Evolutionary conservation across 2,797 vertebrate genomes (phyloP).

Genomic region (Cynopterus sphinx): DNA sequence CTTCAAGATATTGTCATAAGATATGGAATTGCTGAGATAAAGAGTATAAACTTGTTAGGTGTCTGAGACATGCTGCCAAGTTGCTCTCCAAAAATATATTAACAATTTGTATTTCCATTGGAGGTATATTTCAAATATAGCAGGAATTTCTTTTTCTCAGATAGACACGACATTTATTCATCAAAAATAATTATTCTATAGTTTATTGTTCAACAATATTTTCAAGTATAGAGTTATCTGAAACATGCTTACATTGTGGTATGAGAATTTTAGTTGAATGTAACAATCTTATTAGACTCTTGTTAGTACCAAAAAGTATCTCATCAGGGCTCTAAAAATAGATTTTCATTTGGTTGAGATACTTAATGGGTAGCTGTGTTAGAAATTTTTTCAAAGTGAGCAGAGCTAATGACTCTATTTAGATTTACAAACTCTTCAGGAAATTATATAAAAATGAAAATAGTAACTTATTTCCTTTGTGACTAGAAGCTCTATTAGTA

Average conservation of each 20-base stretch:
- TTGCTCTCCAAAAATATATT: not conserved
- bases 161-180: not conserved
- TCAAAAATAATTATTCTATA: not conserved
- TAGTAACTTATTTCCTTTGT: not conserved
- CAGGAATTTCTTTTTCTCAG: not conserved
- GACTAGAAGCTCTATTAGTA: not conserved
- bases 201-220: not conserved
- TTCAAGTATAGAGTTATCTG: too few species aligned
- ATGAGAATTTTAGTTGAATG: not conserved
- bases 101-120: not conserved
- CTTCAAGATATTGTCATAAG: not conserved
- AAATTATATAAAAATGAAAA: not conserved
- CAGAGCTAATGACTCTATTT: not conserved
- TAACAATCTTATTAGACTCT: not conserved
- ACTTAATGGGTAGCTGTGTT: not conserved
- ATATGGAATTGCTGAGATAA: not conserved
- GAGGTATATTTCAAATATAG: not conserved
- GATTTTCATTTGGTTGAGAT: not conserved
- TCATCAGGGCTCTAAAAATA: not conserved
- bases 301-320: not conserved
- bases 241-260: not conserved
- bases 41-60: not conserved
- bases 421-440: not conserved
- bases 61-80: not conserved
- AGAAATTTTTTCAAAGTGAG: not conserved